Base-by-base conservation (phyloP, 2,888 invertebrate species). In the Hedya salicella region DNA sequence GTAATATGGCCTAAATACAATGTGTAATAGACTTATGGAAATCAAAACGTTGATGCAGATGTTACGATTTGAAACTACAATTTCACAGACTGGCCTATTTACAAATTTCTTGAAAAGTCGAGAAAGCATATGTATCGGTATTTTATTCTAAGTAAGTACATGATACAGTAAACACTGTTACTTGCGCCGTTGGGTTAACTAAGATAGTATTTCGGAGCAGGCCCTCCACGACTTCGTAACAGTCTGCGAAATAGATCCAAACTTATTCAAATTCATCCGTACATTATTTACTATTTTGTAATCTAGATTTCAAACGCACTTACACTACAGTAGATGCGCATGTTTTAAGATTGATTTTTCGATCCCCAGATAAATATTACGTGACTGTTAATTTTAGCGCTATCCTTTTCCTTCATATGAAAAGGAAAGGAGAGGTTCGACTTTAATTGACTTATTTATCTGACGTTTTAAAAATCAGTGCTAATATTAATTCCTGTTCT, bases 1-100 rank as follows among this genome's bases (percentile, higher is more conserved):
- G 36, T 21, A 59, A 17, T 42, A 56, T 63, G 64, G 64, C 64
- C 64, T 64, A 64, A 64, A 59, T 50, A 44, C 42, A 52, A 64
- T 3, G 13, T 21, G 16, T 6, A 25, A 44, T n/a, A 62, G 42
- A 36, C 36, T 2, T 36, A 36, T 25, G 3, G 42, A 57, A 36
- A 32, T 21, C 21, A 13, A 46, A 5, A 19, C 39, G 30, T 16
- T 36, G 60, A 49, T 13, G 25, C 16, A 39, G 44, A 62, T 53
- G 44, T 30, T 62, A 52, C 8, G 30, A 13, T 44, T 59, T 19
- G 5, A 32, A n/a, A 50, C 11, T 36, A 48, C 17, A 21, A 32
- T 44, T 50, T 36, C 36, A 44, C 50, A 19, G 30, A 56, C 19
- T 25, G 64, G 50, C 64, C 64, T 64, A 59, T 39, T 36, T 17